Evolutionary conservation across 1,140 invertebrate species (phyloP), one percentile per base, ranked within the genome.

Genomic region (Gonatopus flavifemur): DNA sequence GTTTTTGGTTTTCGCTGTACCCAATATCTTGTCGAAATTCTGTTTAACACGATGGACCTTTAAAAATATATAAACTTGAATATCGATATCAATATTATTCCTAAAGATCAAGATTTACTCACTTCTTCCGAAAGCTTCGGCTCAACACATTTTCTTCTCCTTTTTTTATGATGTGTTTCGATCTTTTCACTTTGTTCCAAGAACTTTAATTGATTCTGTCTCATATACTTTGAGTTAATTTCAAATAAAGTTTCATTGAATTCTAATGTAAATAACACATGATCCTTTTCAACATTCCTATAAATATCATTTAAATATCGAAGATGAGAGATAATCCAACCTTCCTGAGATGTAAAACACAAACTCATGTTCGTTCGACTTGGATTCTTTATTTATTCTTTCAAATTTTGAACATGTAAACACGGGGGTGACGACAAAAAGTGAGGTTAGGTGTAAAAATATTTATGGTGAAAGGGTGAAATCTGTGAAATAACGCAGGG

Each of bases 301-400:
- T 74, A 74, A 46, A 69, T 64, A 37, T 59, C 43, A 39, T 70
- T 51, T 10, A 74, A 41, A 35, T 70, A 70, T 24, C 67, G 31
- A 10, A 65, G 55, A 49, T 74, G 71, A 15, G 69, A 74, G 32
- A 74, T 40, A 16, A 74, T 62, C 68, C 69, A 72, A 35, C 71
- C 71, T 18, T 70, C 55, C 21, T 66, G 47, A 3, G 52, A 52
- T 0, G 41, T 30, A 25, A 62, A 55, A 44, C 67, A 50, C 18
- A 74, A 33, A 47, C 67, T 71, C 69, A 74, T 73, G 16, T 38
- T 49, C 37, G 13, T 8, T 31, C 13, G 3, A 8, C 33, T 20
- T 32, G n/a, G n/a, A n/a, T n/a, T n/a, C n/a, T n/a, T n/a, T n/a
- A n/a, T n/a, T n/a, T n/a, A n/a, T n/a, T n/a, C n/a, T n/a, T n/a